Percentiles rank a stretch among this genome's conserved stretches.
phyloP scores from a whole-genome alignment of 2,113 vertebrate species.

The Amphiprion ocellaris region DNA sequence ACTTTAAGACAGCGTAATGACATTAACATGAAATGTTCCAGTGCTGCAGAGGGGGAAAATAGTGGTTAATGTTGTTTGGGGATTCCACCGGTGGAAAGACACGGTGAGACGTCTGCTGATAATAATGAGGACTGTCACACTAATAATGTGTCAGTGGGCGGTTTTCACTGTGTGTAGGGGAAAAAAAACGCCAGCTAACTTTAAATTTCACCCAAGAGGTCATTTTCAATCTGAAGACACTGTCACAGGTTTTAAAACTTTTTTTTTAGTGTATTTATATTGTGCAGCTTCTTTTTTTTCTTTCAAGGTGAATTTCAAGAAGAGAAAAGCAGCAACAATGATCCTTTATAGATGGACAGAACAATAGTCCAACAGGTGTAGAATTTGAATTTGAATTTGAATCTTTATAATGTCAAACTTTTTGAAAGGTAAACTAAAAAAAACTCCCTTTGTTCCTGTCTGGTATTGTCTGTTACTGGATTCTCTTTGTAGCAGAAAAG shows the following conservation, averaged over 20 bases:
- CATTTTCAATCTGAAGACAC: background rate
- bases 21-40: slow-evolving; percentile 10
- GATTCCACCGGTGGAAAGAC: slow-evolving; percentile 11
- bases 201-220: background rate
- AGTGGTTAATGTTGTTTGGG: slow-evolving; percentile 32
- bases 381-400: too few relatives aligned
- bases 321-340: background rate
- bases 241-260: background rate
- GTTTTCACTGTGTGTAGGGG: background rate
- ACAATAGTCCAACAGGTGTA: too few relatives aligned
- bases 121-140: background rate
- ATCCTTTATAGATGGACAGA: too few relatives aligned
- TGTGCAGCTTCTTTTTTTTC: background rate
- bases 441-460: too few relatives aligned
- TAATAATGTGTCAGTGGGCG: background rate
- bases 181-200: too few relatives aligned
- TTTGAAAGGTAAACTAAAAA: too few relatives aligned
- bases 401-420: too few relatives aligned
- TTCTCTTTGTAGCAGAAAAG: too few relatives aligned
- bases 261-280: background rate
- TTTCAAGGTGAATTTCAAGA: background rate
- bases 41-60: background rate
- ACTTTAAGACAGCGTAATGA: slow-evolving; percentile 14
- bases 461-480: too few relatives aligned
- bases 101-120: slow-evolving; percentile 13